Evolutionary conservation across 2,797 vertebrate species (phyloP), one percentile per base, ranked within the genome.

Genomic region (Odontamblyopus lacepedii): DNA sequence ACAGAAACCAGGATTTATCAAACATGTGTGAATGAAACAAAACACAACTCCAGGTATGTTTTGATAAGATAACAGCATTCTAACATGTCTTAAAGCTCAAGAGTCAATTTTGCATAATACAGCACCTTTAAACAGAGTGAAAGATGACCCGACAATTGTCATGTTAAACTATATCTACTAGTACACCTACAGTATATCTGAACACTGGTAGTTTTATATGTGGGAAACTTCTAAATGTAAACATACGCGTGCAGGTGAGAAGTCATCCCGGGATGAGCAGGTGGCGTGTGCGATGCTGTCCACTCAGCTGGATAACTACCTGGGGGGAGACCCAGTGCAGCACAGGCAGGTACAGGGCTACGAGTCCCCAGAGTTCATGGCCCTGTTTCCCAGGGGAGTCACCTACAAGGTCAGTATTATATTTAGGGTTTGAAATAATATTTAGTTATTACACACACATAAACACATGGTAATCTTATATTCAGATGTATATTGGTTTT

Each of bases 271-370:
- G 48, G 96, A 98, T 0, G 95, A 98, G 91, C 94, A 94, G 82
- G 96, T 97, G 0, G 95, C 95, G 6, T 96, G 96, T 0, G 95
- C 97, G 8, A 91, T 98, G 90, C 90, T 98, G 82, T 95, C 94
- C 41, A 96, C 95, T 2, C 95, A 97, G 87, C 93, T 98, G 86
- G 95, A 96, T 78, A 90, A 90, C 57, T 94, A 94, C 75, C 94
- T 98, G 51, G 93, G 93, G 0, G 95, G 97, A 19, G 93, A 94
- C 15, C 96, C 96, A 0, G 70, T 96, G 38, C 97, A 97, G 80
- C 95, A 97, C 89, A 86, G 95, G 0, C 93, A 98, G 50, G 92
- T 92, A 2, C 97, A 99, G 87, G 95, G 96, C 74, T 94, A 95
- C 0, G 95, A 98, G 90, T 93, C 95, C 0, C 86, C 89, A 0